Evolutionary conservation across 1,140 invertebrate species (phyloP), one percentile per base, ranked within the genome.

Genomic region (Sinonovacula constricta): DNA sequence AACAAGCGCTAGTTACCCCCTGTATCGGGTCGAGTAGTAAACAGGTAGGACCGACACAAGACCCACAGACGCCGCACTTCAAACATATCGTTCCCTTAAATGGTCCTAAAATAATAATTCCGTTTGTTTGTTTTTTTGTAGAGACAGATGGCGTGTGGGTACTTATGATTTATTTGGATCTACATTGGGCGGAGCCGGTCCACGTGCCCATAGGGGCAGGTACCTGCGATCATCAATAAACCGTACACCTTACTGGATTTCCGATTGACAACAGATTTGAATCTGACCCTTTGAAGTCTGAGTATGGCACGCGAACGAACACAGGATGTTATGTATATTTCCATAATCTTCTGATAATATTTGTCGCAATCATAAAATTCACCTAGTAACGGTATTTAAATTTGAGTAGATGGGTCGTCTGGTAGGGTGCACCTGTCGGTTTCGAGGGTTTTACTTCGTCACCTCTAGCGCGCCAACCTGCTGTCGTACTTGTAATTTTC

Each of bases 301-400:
- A 66, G 66, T 51, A 49, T 15, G 68, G 68, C 77, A 71, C 77
- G 68, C 77, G 77, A 65, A 45, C 30, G 49, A 62, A 33, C 45
- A 26, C 33, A n/a, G 49, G 39, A 57, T 39, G 59, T 76, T 76
- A 76, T 76, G 59, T 65, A 53, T 60, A 59, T 67, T 57, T 76
- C 49, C 63, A 45, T 66, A 76, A 76, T 54, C 72, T 31, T 59
- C 45, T 76, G 72, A 76, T 76, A 76, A 59, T 70, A 33, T 59
- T 65, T 67, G 39, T 54, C 63, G 49, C 34, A 66, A 67, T 67
- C 51, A 49, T 59, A 67, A 67, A 66, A 54, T 76, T 45, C 67
- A 76, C 63, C 65, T 59, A 76, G 63, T 76, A 76, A 76, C 72
- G 62, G 72, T 66, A 59, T 59, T 70, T 76, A 67, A 76, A 76